Base-by-base conservation (phyloP, 92 coral and sea anemone species). In the Zoanthus sansibaricus region DNA sequence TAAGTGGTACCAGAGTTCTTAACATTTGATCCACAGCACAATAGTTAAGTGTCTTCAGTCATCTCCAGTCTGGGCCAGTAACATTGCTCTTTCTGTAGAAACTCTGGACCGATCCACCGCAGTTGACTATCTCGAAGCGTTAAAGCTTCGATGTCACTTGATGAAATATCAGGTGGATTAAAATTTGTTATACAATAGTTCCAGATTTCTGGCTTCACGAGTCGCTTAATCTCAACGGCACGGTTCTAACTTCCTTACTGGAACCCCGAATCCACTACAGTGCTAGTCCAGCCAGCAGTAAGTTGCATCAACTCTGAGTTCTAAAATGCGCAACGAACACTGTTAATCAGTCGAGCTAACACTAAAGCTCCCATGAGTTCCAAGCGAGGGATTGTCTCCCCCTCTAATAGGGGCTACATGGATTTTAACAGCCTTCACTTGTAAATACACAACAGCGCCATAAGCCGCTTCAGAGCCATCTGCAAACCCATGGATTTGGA, bases 401-500 rank as follows among this genome's bases (percentile, higher is more conserved):
- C 72, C 72, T 15, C 21, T 67, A 67, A 67, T 67, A 67, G 72
- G 72, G 72, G 72, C 72, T 67, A 67, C 31, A 67, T 42, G 72
- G 33, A 42, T 67, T 67, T 67, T 67, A 67, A 42, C 72, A 67
- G 72, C 21, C 14, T 67, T 20, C 11, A 67, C 72, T 67, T 42
- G 8, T 67, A 67, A 18, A 67, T 67, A 67, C 72, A 67, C 72
- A 67, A 58, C 66, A 6, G 90, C 93, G 21, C 87, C 93, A 71
- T 93, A 93, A 9, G 94, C 96, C 77, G 62, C 79, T 12, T 67
- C 74, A 31, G 94, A 94, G 17, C 89, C 95, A 47, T 92, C 94
- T 6, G 88, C 82, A 70, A 87, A 92, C 4, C 93, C 92, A 87
- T 89, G 91, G 71, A 92, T 83, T 47, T 87, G 83, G 52, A 73